Base-by-base conservation (phyloP, 2,888 invertebrate genomes). In the Pilophorus perplexus region DNA sequence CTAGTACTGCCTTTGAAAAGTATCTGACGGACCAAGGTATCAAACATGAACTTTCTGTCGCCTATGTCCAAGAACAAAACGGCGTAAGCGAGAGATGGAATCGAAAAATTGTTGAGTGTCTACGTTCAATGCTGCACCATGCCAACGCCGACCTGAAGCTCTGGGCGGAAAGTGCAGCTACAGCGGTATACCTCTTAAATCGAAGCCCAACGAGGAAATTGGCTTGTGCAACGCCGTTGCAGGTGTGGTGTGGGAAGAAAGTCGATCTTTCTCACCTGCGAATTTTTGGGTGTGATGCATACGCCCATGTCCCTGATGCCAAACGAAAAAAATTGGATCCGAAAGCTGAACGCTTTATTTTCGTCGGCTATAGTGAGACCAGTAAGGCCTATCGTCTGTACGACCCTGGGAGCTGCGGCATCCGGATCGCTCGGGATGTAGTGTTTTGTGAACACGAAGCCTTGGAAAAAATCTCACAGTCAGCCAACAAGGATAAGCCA, bases 11-110 rank as follows among this genome's bases (percentile, higher is more conserved):
- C n/a, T n/a, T n/a, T 33, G 46, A 68, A 66, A 46, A 67, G 22
- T 71, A 74, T 64, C 50, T 75, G 42, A 54, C 48, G n/a, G 16
- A 57, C 23, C 8, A 46, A 6, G 71, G 70, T n/a, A 64, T 72
- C n/a, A 40, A 5, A 22, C 64, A 69, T 18, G 20, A 65, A 20
- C 44, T 64, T 18, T 70, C 68, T 48, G 54, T 66, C 4, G 46
- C 66, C 0, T 71, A 69, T 27, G 66, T 66, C 16, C 70, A 69
- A 37, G 52, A 71, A 25, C 70, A 70, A 33, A 72, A 70, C 67
- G 67, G 68, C 4, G 28, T n/a, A n/a, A n/a, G n/a, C n/a, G n/a
- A n/a, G n/a, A n/a, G n/a, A n/a, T 69, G 67, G 25, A 69, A 60
- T 20, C 37, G 68, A 28, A 70, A 69, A 40, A 67, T 71, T 5